Conservation (phyloP, 2,797 vertebrate genomes). For the Anabas testudineus region DNA sequence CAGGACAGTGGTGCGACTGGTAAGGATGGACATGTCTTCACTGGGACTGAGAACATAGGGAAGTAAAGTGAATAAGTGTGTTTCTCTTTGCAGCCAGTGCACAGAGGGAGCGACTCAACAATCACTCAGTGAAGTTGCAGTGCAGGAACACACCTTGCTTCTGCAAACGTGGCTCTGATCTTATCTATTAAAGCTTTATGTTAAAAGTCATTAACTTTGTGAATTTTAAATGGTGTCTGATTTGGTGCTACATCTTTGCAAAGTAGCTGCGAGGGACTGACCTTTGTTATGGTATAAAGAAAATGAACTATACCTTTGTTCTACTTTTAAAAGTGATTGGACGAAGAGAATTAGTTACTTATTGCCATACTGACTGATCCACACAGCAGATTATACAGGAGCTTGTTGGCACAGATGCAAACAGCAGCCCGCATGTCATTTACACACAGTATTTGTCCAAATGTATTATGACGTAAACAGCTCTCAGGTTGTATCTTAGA, state of each 20-base stretch:
- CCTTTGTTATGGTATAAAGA: neutral
- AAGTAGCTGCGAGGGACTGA: neutral
- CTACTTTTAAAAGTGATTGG: slow-evolving; percentile 21
- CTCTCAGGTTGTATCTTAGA: too few species aligned
- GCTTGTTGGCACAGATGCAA: neutral
- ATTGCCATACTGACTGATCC: neutral
- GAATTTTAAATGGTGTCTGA: too few species aligned
- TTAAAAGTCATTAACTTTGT: neutral
- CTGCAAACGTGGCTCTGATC: slow-evolving; percentile 25
- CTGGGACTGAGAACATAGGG: neutral
- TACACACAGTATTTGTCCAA: too few species aligned
- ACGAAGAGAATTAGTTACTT: neutral
- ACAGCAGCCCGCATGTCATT: too few species aligned
- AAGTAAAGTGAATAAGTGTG: too few species aligned
- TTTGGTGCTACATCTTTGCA: neutral
- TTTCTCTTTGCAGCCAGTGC: neutral
- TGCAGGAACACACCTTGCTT: neutral
- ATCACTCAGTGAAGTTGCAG: too few species aligned
- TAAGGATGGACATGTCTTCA: slow-evolving; percentile 71
- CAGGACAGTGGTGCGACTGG: slow-evolving; percentile 84
- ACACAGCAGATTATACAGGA: neutral
- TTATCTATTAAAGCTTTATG: neutral
- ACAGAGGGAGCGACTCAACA: too few species aligned
- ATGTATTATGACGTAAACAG: too few species aligned
- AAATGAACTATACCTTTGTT: slow-evolving; percentile 15